Percentiles rank a stretch among this genome's conserved stretches.
phyloP scores from a whole-genome alignment of 2,888 invertebrate species.

The Microctonus brassicae region DNA sequence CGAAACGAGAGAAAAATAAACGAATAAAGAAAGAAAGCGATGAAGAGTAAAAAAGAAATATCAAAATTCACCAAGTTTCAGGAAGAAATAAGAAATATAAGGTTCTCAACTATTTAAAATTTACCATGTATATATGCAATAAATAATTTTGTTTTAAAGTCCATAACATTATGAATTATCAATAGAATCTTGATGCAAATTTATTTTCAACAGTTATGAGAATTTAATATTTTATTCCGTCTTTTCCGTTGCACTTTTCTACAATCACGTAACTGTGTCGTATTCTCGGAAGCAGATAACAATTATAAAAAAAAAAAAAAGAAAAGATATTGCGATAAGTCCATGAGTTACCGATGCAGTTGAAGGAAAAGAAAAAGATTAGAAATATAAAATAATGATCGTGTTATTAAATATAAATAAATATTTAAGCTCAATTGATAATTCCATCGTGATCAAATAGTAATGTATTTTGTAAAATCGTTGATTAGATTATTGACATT shows the following conservation, averaged over 20 bases:
- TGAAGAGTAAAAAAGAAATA: background rate
- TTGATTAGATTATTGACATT: constrained; percentile 13
- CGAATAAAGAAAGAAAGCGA: background rate
- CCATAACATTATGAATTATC: too few species aligned
- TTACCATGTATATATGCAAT: too few species aligned
- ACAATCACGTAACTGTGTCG: too few species aligned
- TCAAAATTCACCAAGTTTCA: background rate
- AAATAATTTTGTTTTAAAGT: too few species aligned
- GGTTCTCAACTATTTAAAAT: constrained; percentile 23
- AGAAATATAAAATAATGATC: background rate
- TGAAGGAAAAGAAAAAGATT: background rate
- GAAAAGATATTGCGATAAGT: constrained; percentile 24
- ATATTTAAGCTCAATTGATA: background rate
- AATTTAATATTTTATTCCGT: background rate
- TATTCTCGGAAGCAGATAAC: constrained; percentile 51
- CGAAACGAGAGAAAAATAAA: background rate
- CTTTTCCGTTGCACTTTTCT: constrained; percentile 10
- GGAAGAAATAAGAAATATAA: background rate
- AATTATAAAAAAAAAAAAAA: constrained; percentile 34
- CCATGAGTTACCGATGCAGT: constrained; percentile 18
- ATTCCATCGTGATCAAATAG: background rate
- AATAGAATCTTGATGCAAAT: too few species aligned
- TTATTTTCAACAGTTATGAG: too few species aligned
- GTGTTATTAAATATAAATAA: background rate
- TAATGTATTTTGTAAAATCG: background rate